Evolutionary conservation across 2,888 invertebrate species (phyloP).

Genomic region (Fragum fragum): DNA sequence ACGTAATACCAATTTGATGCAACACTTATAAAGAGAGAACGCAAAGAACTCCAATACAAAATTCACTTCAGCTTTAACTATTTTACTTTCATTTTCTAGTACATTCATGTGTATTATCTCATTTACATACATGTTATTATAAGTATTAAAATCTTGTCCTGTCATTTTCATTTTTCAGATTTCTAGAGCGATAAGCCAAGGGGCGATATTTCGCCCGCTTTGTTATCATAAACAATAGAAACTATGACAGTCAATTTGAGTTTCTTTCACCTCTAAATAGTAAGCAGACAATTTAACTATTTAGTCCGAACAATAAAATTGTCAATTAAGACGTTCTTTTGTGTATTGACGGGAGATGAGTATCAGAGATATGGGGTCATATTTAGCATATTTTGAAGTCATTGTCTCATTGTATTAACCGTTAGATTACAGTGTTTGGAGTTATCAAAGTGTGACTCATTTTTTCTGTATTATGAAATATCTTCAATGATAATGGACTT

Average conservation of each 20-base stretch:
- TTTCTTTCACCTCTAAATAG: background rate
- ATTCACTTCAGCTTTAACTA: no score
- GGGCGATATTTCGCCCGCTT: conserved; percentile 5
- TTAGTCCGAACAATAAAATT: background rate
- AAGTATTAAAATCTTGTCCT: no score
- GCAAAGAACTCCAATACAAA: no score
- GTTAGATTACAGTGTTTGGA: background rate
- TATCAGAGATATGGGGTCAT: background rate
- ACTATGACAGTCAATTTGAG: conserved; percentile 14
- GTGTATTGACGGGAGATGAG: background rate
- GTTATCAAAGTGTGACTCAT: conserved; percentile 9
- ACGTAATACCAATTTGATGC: no score
- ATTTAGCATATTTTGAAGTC: background rate
- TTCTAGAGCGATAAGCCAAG: background rate
- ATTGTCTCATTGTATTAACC: background rate
- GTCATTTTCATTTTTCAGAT: conserved; percentile 11
- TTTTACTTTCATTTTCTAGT: no score
- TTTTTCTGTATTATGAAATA: background rate
- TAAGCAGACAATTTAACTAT: background rate
- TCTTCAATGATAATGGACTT: no score
- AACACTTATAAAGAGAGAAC: no score
- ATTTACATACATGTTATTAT: no score
- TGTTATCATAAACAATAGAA: conserved; percentile 17
- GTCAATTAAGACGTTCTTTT: conserved; percentile 16
- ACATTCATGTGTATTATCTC: no score